phyloP scores from a whole-genome alignment of 2,113 vertebrate genomes.

The Oceanites oceanicus region DNA sequence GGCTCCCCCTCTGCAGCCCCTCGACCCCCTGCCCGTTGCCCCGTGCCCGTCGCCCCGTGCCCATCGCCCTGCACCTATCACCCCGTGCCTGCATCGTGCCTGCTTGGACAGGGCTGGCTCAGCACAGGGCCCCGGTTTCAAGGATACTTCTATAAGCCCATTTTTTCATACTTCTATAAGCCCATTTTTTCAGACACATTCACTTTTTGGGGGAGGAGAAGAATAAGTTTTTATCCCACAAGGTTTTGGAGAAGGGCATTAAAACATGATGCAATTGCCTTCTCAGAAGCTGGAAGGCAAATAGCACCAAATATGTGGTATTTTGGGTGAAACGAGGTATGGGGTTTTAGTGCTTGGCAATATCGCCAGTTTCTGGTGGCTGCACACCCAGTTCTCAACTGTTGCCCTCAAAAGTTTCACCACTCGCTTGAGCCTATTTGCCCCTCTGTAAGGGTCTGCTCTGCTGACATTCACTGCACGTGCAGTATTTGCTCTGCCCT shows the following conservation, averaged over 20 bases:
- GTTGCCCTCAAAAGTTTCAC: not conserved
- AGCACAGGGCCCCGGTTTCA: not conserved
- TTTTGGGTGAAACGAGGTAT: not conserved
- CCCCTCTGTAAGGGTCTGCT: not conserved
- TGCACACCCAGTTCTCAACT: not conserved
- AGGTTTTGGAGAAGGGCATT: not conserved
- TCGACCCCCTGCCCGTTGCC: not conserved
- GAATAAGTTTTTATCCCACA: not conserved
- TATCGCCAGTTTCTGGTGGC: not conserved
- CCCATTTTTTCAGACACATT: not conserved
- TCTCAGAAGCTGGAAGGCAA: not conserved
- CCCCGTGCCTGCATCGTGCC: not conserved
- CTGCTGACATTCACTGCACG: not conserved
- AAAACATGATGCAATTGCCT: not conserved
- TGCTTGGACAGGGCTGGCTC: not conserved
- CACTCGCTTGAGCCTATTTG: not conserved
- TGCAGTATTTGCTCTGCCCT: not conserved
- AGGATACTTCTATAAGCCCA: not conserved
- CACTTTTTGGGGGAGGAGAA: not conserved
- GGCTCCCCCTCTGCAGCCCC: not conserved
- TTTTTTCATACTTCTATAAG: not conserved
- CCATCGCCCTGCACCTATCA: not conserved
- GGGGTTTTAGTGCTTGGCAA: not conserved
- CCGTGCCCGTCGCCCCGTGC: accelerated
- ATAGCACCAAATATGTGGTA: not conserved